phyloP scores from a whole-genome alignment of 2,888 invertebrate species.

The Agriopis aurantiaria region DNA sequence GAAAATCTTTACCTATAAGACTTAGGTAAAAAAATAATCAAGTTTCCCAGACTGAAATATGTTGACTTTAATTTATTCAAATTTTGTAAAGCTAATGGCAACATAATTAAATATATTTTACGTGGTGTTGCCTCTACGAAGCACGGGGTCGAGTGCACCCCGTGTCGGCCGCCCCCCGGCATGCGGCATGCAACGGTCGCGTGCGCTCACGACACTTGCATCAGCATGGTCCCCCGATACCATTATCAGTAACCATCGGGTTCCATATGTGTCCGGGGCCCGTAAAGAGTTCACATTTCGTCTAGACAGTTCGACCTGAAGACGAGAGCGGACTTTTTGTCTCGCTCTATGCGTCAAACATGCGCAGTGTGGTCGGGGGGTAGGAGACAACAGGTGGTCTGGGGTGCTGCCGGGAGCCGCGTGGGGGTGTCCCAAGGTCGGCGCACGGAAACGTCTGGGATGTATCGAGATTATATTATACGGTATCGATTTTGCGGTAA shows the following conservation, averaged over 20 bases:
- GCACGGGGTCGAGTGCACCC: constrained; percentile 13
- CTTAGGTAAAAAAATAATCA: too few relatives aligned
- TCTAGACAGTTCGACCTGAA: constrained; percentile 84
- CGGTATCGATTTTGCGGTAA: constrained; percentile 73
- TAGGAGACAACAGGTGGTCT: constrained; percentile 77
- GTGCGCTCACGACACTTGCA: constrained; percentile 47
- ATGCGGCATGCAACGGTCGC: constrained; percentile 48
- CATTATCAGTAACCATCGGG: constrained; percentile 50
- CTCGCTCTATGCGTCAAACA: constrained; percentile 76
- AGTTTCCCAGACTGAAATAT: constrained; percentile 1
- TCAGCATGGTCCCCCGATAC: constrained; percentile 61
- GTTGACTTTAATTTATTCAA: constrained; percentile 22
- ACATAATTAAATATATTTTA: constrained; percentile 22
- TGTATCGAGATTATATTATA: constrained; percentile 76
- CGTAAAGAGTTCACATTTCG: constrained; percentile 82
- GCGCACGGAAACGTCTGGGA: constrained; percentile 83
- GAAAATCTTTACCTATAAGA: background rate
- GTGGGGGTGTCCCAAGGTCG: constrained; percentile 71
- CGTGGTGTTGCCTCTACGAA: constrained; percentile 14
- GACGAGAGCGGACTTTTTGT: constrained; percentile 67
- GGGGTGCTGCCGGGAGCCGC: constrained; percentile 51
- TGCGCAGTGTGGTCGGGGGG: constrained; percentile 70
- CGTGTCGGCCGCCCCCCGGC: background rate
- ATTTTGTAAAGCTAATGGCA: constrained; percentile 3
- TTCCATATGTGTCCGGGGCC: constrained; percentile 63